phyloP scores from a whole-genome alignment of 2,888 invertebrate species.

The Catocala fraxini region DNA sequence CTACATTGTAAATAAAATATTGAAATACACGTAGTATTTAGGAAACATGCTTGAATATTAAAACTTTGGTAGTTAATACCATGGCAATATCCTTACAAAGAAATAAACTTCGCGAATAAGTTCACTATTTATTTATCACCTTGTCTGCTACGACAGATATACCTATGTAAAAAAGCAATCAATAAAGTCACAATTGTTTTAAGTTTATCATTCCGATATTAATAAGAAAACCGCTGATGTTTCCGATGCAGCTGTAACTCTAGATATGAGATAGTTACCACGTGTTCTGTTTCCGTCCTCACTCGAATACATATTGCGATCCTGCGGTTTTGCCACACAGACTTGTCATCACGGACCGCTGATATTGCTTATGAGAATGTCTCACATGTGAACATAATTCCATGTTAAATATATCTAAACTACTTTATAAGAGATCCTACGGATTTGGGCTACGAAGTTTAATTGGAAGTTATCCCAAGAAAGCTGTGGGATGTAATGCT shows the following conservation, averaged over 20 bases:
- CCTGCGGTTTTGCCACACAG: constrained; percentile 37
- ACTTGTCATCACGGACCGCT: constrained; percentile 30
- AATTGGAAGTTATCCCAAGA: constrained; percentile 37
- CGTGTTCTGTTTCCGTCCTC: constrained; percentile 55
- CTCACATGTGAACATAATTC: constrained; percentile 30
- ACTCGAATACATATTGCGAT: constrained; percentile 53
- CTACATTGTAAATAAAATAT: no score
- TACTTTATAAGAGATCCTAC: constrained; percentile 16
- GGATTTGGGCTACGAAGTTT: constrained; percentile 29
- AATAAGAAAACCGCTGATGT: constrained; percentile 9
- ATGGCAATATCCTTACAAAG: no score
- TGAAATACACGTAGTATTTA: no score
- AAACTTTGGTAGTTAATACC: no score
- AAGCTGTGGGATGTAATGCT: constrained; percentile 22
- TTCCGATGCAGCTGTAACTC: constrained; percentile 13
- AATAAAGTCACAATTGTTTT: no score
- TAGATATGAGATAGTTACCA: constrained; percentile 49
- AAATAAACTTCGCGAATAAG: no score
- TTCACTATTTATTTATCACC: no score
- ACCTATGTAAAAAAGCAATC: no score
- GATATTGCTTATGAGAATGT: constrained; percentile 45
- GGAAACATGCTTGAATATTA: no score
- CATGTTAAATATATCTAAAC: constrained; percentile 18
- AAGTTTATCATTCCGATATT: no score
- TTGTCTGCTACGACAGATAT: no score